Conservation (phyloP, 2,113 vertebrate species). For the Corythornis vintsioides region DNA sequence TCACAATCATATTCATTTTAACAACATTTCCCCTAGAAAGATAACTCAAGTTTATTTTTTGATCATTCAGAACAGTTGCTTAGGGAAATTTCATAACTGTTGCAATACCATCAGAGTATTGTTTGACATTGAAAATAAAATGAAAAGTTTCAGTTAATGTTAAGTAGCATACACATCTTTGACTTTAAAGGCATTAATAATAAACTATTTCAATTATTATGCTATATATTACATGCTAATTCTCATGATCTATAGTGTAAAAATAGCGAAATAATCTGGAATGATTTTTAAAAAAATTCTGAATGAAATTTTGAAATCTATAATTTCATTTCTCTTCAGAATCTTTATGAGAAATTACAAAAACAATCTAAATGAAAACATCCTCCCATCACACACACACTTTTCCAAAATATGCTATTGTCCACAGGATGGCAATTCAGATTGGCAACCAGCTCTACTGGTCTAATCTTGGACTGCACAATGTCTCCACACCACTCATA, state of each 20-base stretch:
- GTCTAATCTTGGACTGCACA: background rate
- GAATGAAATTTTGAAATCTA: background rate
- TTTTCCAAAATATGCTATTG: background rate
- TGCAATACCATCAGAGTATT: background rate
- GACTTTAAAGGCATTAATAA: background rate
- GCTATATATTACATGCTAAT: background rate
- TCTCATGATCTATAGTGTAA: background rate
- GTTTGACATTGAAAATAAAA: background rate
- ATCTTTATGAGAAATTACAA: background rate
- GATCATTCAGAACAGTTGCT: conserved; percentile 23
- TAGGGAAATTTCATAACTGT: conserved; percentile 16
- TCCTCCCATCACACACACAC: background rate
- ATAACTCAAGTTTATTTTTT: background rate
- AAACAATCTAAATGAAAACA: background rate
- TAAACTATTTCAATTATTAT: background rate
- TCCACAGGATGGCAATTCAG: background rate
- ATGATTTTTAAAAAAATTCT: background rate
- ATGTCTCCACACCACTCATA: background rate
- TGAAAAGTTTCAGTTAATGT: background rate
- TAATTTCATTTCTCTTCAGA: background rate
- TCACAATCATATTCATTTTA: conserved; percentile 22
- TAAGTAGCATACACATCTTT: background rate
- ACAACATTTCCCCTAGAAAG: conserved; percentile 1
- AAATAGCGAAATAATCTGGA: background rate
- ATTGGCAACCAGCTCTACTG: background rate